Base-by-base conservation (phyloP, 2,113 vertebrate genomes). In the Emydura subglobosa region DNA sequence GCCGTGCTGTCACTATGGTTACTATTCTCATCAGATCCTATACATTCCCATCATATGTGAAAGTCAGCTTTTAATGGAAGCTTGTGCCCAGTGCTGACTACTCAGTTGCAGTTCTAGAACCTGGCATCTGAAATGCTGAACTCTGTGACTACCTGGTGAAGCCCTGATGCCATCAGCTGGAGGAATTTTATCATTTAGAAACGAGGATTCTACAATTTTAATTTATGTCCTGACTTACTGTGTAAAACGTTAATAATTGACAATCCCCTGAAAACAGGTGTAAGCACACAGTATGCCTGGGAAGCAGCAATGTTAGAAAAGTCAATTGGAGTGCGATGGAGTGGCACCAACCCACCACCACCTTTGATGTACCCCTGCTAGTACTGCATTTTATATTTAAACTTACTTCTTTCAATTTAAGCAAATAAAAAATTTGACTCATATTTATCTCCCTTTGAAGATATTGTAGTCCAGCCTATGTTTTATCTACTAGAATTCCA, bases 401-500 rank as follows among this genome's bases (percentile, higher is more conserved):
- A 21, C 19, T 29, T 91, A 93, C 68, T 25, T 3, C 27, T 86
- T 85, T 79, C 89, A 89, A 92, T 85, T 83, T 79, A 74, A 80
- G 61, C 95, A 89, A 39, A 72, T 74, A 55, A 51, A 80, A 54
- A 74, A 68, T 81, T 83, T 83, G 86, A 51, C 54, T 81, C 92
- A 31, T 93, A 83, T 54, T 54, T 22, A 27, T 61, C 74, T 95
- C 21, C 83, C 65, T 82, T 47, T 74, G 80, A 51, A 22, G 76
- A 81, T 65, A 91, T 82, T 25, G 31, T n/a, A 81, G 91, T 72
- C 50, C 39, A 61, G 2, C 10, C 53, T 5, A 81, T 1, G 10
- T 88, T 65, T 96, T 83, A 86, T 79, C 87, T 86, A 88, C 51
- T 12, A 61, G 82, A 83, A 88, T 81, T 87, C 76, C 86, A 82